Evolutionary conservation across 2,797 vertebrate species (phyloP).

Genomic region (Hippoglossus hippoglossus): DNA sequence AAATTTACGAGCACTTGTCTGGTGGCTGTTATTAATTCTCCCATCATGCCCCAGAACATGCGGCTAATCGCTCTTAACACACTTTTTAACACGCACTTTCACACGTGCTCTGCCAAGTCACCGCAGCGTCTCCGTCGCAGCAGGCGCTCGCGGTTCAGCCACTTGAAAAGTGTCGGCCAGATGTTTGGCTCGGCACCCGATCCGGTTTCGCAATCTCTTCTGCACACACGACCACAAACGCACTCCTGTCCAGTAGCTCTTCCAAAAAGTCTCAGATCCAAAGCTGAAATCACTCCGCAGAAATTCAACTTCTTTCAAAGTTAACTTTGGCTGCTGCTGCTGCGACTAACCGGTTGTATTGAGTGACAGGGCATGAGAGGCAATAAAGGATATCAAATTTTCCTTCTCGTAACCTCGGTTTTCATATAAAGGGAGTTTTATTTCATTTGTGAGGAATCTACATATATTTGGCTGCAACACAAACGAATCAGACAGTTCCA

Average conservation of each 20-base stretch:
- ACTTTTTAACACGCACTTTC: conserved; percentile 34
- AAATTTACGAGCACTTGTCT: conserved; percentile 29
- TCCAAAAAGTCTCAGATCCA: conserved; percentile 24
- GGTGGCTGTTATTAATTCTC: conserved; percentile 37
- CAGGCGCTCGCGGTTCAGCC: conserved; percentile 38
- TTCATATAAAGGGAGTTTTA: conserved; percentile 65
- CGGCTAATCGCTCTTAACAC: conserved; percentile 5
- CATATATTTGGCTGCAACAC: conserved; percentile 54
- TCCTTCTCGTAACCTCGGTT: conserved; percentile 36
- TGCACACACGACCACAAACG: conserved; percentile 34
- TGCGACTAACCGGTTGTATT: conserved; percentile 46
- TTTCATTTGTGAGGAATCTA: conserved; percentile 59
- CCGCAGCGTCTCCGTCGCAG: conserved; percentile 27
- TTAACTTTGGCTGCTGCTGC: conserved; percentile 70
- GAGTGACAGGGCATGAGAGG: conserved; percentile 67
- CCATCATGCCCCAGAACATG: conserved; percentile 27
- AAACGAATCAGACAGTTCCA: conserved; percentile 36
- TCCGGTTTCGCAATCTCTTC: conserved; percentile 90
- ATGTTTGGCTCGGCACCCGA: conserved; percentile 74
- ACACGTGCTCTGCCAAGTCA: conserved; percentile 27
- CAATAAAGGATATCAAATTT: conserved; percentile 60
- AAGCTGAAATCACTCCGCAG: conserved; percentile 46
- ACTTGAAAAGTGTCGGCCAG: conserved; percentile 76
- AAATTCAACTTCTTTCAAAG: conserved; percentile 66
- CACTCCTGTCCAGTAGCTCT: conserved; percentile 39